Evolutionary conservation across 1,140 invertebrate species (phyloP).

Genomic region (Ptiloglossa arizonensis): DNA sequence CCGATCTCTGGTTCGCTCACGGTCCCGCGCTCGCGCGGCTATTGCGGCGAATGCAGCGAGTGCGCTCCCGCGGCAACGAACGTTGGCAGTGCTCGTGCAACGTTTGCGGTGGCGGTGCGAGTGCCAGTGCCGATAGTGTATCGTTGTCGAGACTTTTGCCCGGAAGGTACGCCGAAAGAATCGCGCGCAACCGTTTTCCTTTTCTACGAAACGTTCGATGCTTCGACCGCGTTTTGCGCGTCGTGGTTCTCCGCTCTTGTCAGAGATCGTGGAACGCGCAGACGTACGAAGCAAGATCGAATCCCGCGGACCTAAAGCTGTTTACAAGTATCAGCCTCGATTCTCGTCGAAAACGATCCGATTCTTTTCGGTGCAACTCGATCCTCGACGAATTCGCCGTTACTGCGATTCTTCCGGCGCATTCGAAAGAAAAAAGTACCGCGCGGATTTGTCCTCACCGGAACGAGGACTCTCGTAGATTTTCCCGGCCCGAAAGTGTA

Average conservation of each 20-base stretch:
- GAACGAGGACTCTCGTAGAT: neutral
- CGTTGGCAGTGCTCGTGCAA: slow-evolving; percentile 40
- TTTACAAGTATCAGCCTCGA: too few species aligned
- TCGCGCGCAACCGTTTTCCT: neutral
- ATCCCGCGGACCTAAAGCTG: too few species aligned
- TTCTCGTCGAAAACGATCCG: too few species aligned
- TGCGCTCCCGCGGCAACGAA: neutral
- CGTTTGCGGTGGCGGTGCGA: slow-evolving; percentile 22
- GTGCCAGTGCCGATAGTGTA: slow-evolving; percentile 31
- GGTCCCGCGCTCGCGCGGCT: slow-evolving; percentile 9
- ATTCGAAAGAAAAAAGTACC: neutral
- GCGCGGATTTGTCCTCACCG: too few species aligned
- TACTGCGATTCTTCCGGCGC: too few species aligned
- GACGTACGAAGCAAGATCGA: too few species aligned
- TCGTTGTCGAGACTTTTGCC: neutral
- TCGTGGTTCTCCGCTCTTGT: too few species aligned
- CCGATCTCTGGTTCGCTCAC: neutral
- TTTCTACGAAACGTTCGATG: neutral
- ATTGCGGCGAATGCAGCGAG: slow-evolving; percentile 31
- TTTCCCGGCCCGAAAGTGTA: neutral
- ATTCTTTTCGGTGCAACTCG: too few species aligned
- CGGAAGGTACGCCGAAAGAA: slow-evolving; percentile 23
- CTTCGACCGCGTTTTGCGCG: neutral
- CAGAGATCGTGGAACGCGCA: neutral
- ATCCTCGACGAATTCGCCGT: too few species aligned